Base-by-base conservation (phyloP, 2,888 invertebrate genomes). In the Stratiomys singularior region DNA sequence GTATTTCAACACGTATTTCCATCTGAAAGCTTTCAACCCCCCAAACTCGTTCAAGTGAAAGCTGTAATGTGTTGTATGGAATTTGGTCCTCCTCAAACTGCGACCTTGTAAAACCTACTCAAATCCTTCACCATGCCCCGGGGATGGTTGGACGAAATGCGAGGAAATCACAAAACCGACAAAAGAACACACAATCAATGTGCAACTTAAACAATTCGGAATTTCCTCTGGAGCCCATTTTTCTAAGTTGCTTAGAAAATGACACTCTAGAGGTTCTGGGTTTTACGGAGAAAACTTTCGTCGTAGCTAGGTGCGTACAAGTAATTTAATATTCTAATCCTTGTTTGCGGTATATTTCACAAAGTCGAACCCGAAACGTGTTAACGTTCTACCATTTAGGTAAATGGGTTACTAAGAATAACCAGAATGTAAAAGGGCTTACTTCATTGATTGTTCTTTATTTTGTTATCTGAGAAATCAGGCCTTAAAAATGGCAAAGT, bases 151-250 rank as follows among this genome's bases (percentile, higher is more conserved):
- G 4, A 25, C 25, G 60, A 13, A 60, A 25, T 4, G 60, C 15
- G 60, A 23, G 23, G 23, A 60, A 60, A 60, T 60, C 60, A 60
- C 60, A 25, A 60, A 60, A 25, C 60, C 64, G 28, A 64, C 28
- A 28, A 28, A n/a, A 9, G 13, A 9, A 64, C 64, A 64, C 64
- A 30, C 64, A 64, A 30, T 64, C 64, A 15, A 64, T 64, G 30
- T 64, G 64, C 15, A 30, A 30, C 18, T 27, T 25, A 64, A 64
- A 67, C 67, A 18, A 67, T 67, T 67, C 46, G 23, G 46, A 67
- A 67, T 23, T 67, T 11, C 67, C 46, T 67, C 67, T 18, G 9
- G 46, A 46, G 67, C 44, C 27, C 67, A 46, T 27, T 27, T 67
- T n/a, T 67, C 44, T 67, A 5, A 23, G n/a, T 60, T 60, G 60